These are phyloP conservation scores for Pagetopsis macropterus DNA, from an alignment of 2,797 vertebrate species.

Conservation along the genomic window DNA sequence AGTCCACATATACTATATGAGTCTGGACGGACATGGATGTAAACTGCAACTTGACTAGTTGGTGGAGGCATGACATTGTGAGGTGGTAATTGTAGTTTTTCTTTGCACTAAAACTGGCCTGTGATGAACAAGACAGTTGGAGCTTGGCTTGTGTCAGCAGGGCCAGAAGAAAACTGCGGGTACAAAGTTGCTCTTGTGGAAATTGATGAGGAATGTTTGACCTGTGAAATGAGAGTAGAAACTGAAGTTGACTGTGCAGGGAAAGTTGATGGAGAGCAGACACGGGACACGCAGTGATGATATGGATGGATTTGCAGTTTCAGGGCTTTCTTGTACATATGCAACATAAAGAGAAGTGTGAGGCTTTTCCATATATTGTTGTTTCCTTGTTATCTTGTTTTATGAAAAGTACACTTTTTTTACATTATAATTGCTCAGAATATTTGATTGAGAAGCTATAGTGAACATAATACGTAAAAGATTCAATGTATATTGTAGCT, in stretches of 20 bases:
- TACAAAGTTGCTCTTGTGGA: slow-evolving; percentile 29
- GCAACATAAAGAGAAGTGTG: slow-evolving; percentile 69
- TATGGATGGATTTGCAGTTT: slow-evolving; percentile 67
- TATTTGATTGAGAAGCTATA: slow-evolving; percentile 77
- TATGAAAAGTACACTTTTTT: slow-evolving; percentile 75
- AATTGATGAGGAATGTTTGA: slow-evolving; percentile 1
- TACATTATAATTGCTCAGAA: slow-evolving; percentile 69
- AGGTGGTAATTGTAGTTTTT: not conserved
- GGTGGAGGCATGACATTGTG: not conserved
- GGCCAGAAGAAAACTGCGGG: slow-evolving; percentile 34
- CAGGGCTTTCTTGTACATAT: slow-evolving; percentile 82
- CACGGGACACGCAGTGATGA: slow-evolving; percentile 54
- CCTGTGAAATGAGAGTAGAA: slow-evolving; percentile 32
- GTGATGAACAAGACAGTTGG: slow-evolving; percentile 20
- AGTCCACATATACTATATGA: not conserved
- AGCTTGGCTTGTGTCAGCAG: slow-evolving; percentile 1
- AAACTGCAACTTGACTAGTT: not conserved
- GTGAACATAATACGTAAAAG: slow-evolving; percentile 77
- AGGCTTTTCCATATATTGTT: slow-evolving; percentile 70
- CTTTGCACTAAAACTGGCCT: slow-evolving; percentile 66
- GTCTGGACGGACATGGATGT: not conserved
- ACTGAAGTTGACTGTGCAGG: slow-evolving; percentile 10
- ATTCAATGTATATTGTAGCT: slow-evolving; percentile 79
- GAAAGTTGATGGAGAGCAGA: slow-evolving; percentile 38
- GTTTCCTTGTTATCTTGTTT: slow-evolving; percentile 70